These are phyloP conservation scores for Tuberolachnus salignus DNA, from an alignment of 2,888 invertebrate species.

Conservation along the genomic window DNA sequence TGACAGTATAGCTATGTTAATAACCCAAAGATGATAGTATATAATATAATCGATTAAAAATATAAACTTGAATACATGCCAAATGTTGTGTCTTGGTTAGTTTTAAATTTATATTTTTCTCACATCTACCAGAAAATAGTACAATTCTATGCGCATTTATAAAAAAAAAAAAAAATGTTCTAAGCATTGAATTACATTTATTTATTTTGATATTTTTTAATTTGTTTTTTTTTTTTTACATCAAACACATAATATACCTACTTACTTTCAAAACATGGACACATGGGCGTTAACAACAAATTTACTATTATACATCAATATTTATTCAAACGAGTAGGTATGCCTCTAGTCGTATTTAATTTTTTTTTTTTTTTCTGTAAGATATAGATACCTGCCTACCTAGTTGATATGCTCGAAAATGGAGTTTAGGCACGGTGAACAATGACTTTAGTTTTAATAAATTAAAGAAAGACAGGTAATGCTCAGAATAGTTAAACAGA, in stretches of 20 bases:
- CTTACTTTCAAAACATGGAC: not conserved
- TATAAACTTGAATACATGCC: constrained; percentile 53
- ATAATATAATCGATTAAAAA: constrained; percentile 54
- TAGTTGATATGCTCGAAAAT: constrained; percentile 9
- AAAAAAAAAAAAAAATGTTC: constrained; percentile 46
- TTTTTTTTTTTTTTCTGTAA: constrained; percentile 10
- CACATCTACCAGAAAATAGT: constrained; percentile 42
- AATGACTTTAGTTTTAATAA: constrained; percentile 39
- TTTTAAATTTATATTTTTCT: constrained; percentile 56
- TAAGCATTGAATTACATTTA: constrained; percentile 32
- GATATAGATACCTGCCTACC: not conserved
- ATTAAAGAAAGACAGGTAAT: constrained; percentile 36
- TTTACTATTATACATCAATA: not conserved
- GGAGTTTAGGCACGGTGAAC: constrained; percentile 36
- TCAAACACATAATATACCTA: not conserved
- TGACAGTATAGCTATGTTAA: constrained; percentile 42
- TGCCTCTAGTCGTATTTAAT: not conserved
- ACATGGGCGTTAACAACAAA: not conserved
- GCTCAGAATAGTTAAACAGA: constrained; percentile 42
- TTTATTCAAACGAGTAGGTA: constrained; percentile 19
- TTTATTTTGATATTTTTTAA: constrained; percentile 30
- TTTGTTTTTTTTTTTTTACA: constrained; percentile 15
- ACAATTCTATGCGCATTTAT: constrained; percentile 46
- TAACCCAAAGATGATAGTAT: constrained; percentile 51
- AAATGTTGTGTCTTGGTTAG: constrained; percentile 55